Conservation (phyloP, 2,797 vertebrate genomes). For the Aulostomus chinensis region DNA sequence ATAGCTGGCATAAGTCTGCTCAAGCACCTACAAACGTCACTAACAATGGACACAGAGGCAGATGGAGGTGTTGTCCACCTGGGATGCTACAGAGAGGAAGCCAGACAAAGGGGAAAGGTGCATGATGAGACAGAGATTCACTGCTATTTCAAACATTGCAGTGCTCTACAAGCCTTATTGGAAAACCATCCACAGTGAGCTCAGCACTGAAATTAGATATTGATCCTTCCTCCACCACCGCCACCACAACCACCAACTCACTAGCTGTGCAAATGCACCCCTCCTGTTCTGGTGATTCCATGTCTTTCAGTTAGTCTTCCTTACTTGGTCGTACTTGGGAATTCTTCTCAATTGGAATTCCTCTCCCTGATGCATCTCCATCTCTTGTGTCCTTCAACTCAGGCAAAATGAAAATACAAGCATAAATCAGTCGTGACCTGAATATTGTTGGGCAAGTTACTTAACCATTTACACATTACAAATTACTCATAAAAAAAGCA, state of each 20-base stretch:
- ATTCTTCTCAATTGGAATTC: slow-evolving; percentile 30
- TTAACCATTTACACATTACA: background rate
- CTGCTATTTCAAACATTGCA: slow-evolving; percentile 75
- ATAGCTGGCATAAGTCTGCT: background rate
- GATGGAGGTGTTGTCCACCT: slow-evolving; percentile 16
- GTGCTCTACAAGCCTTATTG: slow-evolving; percentile 88
- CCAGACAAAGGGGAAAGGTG: slow-evolving; percentile 3
- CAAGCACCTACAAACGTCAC: background rate
- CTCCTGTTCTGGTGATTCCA: slow-evolving; percentile 39
- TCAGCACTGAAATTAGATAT: slow-evolving; percentile 97
- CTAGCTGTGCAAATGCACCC: slow-evolving; percentile 31
- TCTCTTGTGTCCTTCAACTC: background rate
- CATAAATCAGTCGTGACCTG: background rate
- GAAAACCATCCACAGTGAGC: slow-evolving; percentile 88
- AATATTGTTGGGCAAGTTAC: background rate
- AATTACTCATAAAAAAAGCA: background rate
- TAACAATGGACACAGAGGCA: slow-evolving; percentile 6
- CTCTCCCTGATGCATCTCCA: slow-evolving; percentile 27
- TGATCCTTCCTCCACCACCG: slow-evolving; percentile 80
- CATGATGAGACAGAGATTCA: slow-evolving; percentile 37
- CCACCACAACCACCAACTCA: slow-evolving; percentile 9
- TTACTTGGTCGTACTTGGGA: slow-evolving; percentile 30
- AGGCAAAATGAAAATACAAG: background rate
- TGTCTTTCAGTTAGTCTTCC: slow-evolving; percentile 43
- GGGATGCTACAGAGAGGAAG: slow-evolving; percentile 17